Conservation (phyloP, 1,140 invertebrate genomes). For the Arion vulgaris region DNA sequence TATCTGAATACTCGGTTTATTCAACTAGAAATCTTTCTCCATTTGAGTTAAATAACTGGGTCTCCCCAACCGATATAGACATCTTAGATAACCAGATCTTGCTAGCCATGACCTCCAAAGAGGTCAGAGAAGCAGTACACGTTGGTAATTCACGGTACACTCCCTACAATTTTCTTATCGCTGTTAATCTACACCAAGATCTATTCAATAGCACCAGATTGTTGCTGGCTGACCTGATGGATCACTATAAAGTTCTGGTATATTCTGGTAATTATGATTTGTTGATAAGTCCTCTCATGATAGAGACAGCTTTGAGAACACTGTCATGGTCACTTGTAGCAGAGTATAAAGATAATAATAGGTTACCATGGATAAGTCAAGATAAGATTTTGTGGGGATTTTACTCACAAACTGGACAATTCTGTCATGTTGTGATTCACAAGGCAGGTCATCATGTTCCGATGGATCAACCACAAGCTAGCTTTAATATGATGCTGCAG, state of each 20-base stretch:
- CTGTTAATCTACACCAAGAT: not conserved
- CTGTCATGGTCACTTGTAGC: not conserved
- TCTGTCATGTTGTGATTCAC: not conserved
- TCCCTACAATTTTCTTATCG: not conserved
- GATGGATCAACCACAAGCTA: not conserved
- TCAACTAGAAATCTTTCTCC: too few species aligned
- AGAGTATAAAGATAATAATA: not conserved
- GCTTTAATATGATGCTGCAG: not conserved
- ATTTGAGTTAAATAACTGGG: too few species aligned
- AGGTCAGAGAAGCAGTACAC: not conserved
- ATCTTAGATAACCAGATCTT: not conserved
- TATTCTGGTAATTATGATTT: not conserved
- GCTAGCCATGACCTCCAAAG: not conserved
- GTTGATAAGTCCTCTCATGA: not conserved
- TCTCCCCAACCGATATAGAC: not conserved
- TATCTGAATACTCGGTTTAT: too few species aligned
- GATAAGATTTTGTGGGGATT: not conserved
- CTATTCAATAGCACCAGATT: not conserved
- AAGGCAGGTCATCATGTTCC: not conserved
- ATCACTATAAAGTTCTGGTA: slow-evolving; percentile 21
- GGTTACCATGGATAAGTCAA: not conserved
- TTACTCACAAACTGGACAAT: not conserved
- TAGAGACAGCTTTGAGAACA: not conserved
- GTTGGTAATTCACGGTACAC: not conserved
- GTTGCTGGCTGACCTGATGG: not conserved